phyloP scores from a whole-genome alignment of 1,140 invertebrate species.

The Macrosteles quadrilineatus region DNA sequence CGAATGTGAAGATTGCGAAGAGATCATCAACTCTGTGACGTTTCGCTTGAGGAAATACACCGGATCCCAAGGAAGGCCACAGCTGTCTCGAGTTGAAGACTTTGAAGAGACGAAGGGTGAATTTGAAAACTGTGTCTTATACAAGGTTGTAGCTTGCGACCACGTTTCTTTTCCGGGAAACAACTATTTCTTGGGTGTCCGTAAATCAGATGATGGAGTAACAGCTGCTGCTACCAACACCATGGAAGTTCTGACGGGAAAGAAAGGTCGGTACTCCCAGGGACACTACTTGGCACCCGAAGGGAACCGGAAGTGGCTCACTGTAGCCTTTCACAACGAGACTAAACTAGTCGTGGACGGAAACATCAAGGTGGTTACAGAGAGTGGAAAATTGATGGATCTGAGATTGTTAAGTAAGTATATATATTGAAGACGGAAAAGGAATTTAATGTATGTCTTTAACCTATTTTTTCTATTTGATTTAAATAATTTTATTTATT shows the following conservation, averaged over 20 bases:
- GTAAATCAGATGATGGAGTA: constrained; percentile 17
- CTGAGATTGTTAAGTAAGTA: too few relatives aligned
- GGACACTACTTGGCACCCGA: constrained; percentile 8
- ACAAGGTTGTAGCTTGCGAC: constrained; percentile 15
- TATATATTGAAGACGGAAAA: too few relatives aligned
- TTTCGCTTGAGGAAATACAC: not conserved
- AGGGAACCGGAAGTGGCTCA: not conserved
- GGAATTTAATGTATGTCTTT: too few relatives aligned
- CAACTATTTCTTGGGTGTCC: not conserved
- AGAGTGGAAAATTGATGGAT: not conserved
- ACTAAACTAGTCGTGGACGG: not conserved
- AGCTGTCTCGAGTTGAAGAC: not conserved
- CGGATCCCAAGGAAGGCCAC: not conserved
- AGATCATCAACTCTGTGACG: not conserved
- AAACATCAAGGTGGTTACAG: not conserved
- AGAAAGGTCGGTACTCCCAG: not conserved
- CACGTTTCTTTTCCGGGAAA: constrained; percentile 13
- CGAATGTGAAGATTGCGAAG: not conserved
- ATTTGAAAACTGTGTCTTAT: not conserved
- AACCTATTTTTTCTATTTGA: too few relatives aligned
- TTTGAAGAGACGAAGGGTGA: constrained; percentile 1
- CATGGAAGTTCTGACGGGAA: not conserved
- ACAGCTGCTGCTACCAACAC: constrained; percentile 15
- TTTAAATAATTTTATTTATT: too few relatives aligned
- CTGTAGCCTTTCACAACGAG: not conserved